Conservation (phyloP, 2,113 vertebrate genomes). For the Pseudopipra pipra region DNA sequence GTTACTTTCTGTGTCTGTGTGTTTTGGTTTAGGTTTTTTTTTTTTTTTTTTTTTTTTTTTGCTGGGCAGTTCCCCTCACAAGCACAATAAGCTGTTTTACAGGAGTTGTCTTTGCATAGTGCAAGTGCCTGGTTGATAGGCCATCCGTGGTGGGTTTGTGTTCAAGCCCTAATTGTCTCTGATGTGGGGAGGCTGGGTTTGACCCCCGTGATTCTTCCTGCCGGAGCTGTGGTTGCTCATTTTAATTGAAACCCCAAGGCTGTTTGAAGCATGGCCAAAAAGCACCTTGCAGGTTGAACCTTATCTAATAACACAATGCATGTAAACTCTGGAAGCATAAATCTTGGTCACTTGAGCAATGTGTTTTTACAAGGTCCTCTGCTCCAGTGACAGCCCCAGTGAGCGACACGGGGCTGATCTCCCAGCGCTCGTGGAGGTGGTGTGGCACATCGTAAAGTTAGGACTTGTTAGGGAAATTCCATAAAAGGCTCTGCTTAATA, state of each 20-base stretch:
- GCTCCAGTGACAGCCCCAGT: conserved; percentile 22
- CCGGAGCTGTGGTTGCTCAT: conserved; percentile 25
- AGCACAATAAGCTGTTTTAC: not conserved
- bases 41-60: not conserved
- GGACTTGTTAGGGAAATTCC: conserved; percentile 54
- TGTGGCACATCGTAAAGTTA: conserved; percentile 37
- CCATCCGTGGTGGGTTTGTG: not conserved
- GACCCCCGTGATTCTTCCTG: conserved; percentile 14
- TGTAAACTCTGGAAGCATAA: conserved; percentile 63
- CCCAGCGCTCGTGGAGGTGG: not conserved
- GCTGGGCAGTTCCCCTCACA: not conserved
- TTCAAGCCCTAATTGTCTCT: not conserved
- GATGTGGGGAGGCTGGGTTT: not conserved
- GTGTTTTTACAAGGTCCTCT: conserved; percentile 48
- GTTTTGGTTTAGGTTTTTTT: not conserved
- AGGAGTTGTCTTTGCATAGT: not conserved
- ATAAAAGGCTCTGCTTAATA: conserved; percentile 55
- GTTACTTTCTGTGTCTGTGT: too few species aligned
- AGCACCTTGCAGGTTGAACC: conserved; percentile 74
- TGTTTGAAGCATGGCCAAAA: conserved; percentile 50
- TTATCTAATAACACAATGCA: conserved; percentile 69
- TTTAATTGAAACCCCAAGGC: conserved; percentile 54
- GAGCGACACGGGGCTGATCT: conserved; percentile 3
- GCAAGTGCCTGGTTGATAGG: not conserved
- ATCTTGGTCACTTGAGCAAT: conserved; percentile 66